Conservation (phyloP, 2,113 vertebrate genomes). For the Sapajus apella region DNA sequence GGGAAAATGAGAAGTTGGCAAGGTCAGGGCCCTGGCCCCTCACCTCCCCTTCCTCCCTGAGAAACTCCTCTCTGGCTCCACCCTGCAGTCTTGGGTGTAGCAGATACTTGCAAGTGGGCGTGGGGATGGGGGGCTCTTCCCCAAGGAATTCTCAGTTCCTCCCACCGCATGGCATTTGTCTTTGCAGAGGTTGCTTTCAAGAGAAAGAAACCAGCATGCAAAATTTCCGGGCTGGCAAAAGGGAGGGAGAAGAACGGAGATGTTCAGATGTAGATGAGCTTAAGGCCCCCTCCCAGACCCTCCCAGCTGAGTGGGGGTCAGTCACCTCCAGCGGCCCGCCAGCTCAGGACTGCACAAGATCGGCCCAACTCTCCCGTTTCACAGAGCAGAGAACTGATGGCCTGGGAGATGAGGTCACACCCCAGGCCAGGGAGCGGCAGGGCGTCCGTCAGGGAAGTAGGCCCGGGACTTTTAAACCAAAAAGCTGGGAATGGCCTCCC, state of each 20-base stretch:
- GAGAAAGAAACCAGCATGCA: background rate
- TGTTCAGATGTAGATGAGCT: background rate
- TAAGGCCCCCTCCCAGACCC: background rate
- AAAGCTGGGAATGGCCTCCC: background rate
- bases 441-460: background rate
- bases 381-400: background rate
- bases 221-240: background rate
- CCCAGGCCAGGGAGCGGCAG: background rate
- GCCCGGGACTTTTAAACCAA: slow-evolving; percentile 18
- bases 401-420: background rate
- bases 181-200: slow-evolving; percentile 22
- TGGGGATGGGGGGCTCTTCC: background rate
- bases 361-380: background rate
- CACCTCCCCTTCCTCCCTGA: background rate
- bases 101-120: background rate
- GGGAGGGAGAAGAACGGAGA: background rate
- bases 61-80: background rate
- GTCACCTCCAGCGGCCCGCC: background rate
- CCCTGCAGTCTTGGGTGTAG: background rate
- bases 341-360: accelerated
- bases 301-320: background rate
- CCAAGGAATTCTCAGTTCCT: slow-evolving; percentile 24
- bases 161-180: background rate
- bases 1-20: slow-evolving; percentile 2
- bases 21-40: background rate